Evolutionary conservation across 2,113 vertebrate genomes (phyloP).

Genomic region (Stercorarius parasiticus): DNA sequence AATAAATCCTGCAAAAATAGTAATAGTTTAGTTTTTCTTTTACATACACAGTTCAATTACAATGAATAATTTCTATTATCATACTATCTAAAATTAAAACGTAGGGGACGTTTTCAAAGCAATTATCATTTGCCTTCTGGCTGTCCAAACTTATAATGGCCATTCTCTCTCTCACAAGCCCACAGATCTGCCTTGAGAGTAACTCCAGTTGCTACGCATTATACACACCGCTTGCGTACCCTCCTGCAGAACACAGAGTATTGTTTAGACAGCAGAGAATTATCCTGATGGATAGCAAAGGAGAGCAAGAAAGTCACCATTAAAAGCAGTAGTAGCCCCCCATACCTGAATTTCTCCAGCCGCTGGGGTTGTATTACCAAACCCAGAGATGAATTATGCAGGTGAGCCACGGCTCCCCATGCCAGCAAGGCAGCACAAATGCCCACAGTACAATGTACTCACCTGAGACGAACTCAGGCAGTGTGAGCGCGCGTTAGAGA

Average conservation of each 20-base stretch:
- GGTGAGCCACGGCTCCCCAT: neutral
- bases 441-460: neutral
- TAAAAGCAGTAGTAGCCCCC: neutral
- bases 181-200: neutral
- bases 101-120: neutral
- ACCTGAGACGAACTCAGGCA: neutral
- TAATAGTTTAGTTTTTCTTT: neutral
- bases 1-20: neutral
- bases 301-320: accelerated
- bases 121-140: neutral
- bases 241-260: neutral
- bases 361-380: neutral
- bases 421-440: neutral
- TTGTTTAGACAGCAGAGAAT: neutral
- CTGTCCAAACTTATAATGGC: neutral
- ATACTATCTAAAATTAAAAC: neutral
- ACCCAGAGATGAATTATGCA: neutral
- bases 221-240: neutral
- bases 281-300: neutral
- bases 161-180: neutral
- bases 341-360: neutral
- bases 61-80: neutral
- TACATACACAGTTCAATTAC: neutral
- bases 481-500: neutral
- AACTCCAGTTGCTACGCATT: neutral